Evolutionary conservation across 2,113 vertebrate species (phyloP).

Genomic region (Macaca nemestrina): DNA sequence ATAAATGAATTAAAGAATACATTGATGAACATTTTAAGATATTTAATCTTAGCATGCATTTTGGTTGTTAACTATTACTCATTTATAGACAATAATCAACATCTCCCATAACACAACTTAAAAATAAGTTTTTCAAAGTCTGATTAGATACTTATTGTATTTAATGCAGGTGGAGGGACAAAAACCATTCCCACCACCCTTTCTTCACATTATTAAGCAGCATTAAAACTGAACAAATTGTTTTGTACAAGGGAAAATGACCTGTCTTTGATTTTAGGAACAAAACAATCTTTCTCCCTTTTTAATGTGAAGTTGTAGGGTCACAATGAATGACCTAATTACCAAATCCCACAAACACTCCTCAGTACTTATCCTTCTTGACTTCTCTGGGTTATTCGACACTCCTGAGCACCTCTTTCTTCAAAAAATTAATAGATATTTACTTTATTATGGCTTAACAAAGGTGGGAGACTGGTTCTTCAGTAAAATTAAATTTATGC

Average conservation of each 20-base stretch:
- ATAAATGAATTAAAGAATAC: neutral
- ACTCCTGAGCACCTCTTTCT: neutral
- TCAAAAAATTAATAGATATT: constrained; percentile 11
- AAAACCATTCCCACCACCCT: neutral
- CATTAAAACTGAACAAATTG: constrained; percentile 62
- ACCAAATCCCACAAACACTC: constrained; percentile 37
- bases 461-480: neutral
- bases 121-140: neutral
- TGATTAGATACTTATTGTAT: neutral
- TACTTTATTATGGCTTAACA: constrained; percentile 39
- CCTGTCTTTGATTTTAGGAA: constrained; percentile 59
- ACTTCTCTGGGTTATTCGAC: constrained; percentile 45
- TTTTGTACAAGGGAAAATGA: constrained; percentile 54
- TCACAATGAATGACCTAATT: constrained; percentile 54
- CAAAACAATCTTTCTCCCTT: constrained; percentile 32
- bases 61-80: neutral
- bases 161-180: neutral
- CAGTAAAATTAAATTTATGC: constrained; percentile 16
- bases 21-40: neutral
- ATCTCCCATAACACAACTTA: neutral
- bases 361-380: constrained; percentile 17
- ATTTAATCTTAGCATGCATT: neutral
- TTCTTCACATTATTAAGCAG: constrained; percentile 1
- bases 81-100: neutral
- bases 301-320: constrained; percentile 27